Base-by-base conservation (phyloP, 2,888 invertebrate genomes). In the Epiblema foenella region DNA sequence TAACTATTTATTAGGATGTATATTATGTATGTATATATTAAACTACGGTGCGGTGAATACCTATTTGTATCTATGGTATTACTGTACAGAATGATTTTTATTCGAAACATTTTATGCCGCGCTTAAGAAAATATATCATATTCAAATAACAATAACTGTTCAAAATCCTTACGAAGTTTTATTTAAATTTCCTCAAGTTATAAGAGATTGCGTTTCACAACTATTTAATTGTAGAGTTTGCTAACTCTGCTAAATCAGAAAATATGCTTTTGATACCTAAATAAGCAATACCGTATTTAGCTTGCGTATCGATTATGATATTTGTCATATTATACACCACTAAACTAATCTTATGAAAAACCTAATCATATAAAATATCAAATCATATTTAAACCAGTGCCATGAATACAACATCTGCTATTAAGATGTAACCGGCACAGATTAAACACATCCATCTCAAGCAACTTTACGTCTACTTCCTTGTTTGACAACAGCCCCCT, bases 71-170 rank as follows among this genome's bases (percentile, higher is more conserved):
- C 8, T 33, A 7, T 33, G 7, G 33, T 33, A 33, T 18, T 51
- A 4, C 11, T 51, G 11, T 62, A 51, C 18, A 46, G 58, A 51
- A 37, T n/a, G 2, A 60, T 37, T 49, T 37, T 17, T 29, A 57
- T 12, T 15, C 37, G 24, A 49, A 62, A 73, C 70, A 75, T 72
- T 76, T 72, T 73, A 77, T 73, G 76, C 77, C 70, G 77, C 72
- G 68, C 76, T 68, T 77, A 67, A 63, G 77, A 75, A 79, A 81
- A 81, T 77, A 79, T 18, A 80, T 78, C 74, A 75, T 77, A 77
- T 76, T 73, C 79, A 82, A 84, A 81, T 80, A 85, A 81, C 78
- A 82, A 82, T 82, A 84, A 82, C 78, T 77, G 75, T 81, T 39
- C 79, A 81, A 80, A 83, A 77, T 80, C 74, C 75, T 78, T 77